Percentiles rank a stretch among this genome's conserved stretches.
Conservation (phyloP, 1,140 invertebrate species). For the Ooceraea biroi region DNA sequence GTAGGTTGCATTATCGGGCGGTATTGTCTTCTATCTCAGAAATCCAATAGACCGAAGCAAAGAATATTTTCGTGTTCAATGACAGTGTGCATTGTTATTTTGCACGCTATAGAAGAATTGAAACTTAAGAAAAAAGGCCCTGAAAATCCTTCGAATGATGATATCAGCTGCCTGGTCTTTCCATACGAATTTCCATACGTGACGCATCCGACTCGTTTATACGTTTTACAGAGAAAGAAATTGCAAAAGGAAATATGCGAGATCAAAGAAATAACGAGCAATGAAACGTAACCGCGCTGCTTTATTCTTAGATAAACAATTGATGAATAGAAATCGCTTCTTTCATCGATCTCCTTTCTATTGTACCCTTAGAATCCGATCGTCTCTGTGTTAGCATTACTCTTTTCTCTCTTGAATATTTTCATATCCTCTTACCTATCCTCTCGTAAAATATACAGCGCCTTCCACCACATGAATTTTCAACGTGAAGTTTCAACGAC, state of each 20-base stretch:
- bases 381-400: conserved; percentile 7
- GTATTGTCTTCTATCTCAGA: neutral
- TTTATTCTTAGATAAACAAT: conserved; percentile 49
- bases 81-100: conserved; percentile 1
- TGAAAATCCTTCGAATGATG: conserved; percentile 7
- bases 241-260: neutral
- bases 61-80: neutral
- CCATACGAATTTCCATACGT: neutral
- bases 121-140: neutral
- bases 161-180: neutral
- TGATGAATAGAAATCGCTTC: neutral
- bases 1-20: neutral
- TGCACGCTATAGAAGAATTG: neutral
- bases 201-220: neutral
- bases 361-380: conserved; percentile 25
- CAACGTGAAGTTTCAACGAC: neutral
- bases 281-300: neutral
- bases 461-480: neutral
- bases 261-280: conserved; percentile 33
- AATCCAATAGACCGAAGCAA: neutral
- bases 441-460: neutral
- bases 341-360: conserved; percentile 10
- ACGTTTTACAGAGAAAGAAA: neutral
- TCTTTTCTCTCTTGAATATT: conserved; percentile 18
- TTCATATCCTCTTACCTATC: conserved; percentile 17